Percentiles rank a stretch among this genome's conserved stretches.
Evolutionary conservation across 2,113 vertebrate species (phyloP).

Genomic region (Perca fluviatilis): DNA sequence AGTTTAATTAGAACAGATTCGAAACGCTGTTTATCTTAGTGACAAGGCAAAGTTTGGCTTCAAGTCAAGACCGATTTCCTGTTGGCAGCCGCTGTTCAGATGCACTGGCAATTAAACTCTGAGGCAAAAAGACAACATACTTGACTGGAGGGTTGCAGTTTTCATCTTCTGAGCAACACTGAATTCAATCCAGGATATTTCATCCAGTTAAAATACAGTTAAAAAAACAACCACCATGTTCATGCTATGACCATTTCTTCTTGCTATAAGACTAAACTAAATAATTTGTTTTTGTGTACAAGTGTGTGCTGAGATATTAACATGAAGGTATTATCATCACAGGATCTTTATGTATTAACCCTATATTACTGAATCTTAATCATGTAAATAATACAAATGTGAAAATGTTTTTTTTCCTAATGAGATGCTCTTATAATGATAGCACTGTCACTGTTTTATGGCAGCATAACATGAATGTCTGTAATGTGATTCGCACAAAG

Average conservation of each 20-base stretch:
- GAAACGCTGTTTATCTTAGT: neutral
- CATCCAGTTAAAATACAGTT: neutral
- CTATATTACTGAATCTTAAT: slow-evolving; percentile 52
- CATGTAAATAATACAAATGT: slow-evolving; percentile 53
- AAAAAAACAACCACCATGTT: slow-evolving; percentile 20
- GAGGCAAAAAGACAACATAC: neutral
- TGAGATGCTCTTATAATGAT: slow-evolving; percentile 54
- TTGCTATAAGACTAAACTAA: slow-evolving; percentile 31
- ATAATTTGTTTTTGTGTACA: slow-evolving; percentile 48
- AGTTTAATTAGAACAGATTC: slow-evolving; percentile 11
- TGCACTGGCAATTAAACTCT: neutral
- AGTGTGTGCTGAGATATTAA: slow-evolving; percentile 53
- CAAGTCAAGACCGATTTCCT: neutral
- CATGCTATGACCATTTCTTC: slow-evolving; percentile 22
- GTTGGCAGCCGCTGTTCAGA: neutral
- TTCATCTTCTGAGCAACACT: neutral
- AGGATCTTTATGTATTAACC: slow-evolving; percentile 39
- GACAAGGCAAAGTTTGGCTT: neutral
- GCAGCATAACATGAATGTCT: slow-evolving; percentile 75
- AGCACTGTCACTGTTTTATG: slow-evolving; percentile 65
- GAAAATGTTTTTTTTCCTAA: slow-evolving; percentile 54
- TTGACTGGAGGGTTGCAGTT: neutral
- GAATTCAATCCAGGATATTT: neutral
- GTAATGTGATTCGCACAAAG: slow-evolving; percentile 75
- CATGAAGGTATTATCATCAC: slow-evolving; percentile 31